phyloP scores from a whole-genome alignment of 2,113 vertebrate genomes.

The Ammospiza nelsoni region DNA sequence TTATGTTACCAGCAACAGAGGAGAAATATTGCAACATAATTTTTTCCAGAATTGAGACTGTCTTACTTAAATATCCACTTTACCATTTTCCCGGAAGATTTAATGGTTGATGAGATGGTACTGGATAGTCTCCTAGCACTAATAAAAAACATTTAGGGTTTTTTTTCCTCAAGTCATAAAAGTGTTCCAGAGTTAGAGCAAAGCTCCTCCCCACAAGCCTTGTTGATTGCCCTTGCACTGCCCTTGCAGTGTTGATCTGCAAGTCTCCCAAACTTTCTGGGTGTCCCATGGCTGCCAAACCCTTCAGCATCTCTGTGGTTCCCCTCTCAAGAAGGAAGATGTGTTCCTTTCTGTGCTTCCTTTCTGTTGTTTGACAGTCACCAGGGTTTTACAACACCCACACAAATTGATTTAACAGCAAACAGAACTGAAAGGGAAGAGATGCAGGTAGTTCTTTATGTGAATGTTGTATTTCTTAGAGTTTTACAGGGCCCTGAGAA shows the following conservation, averaged over 20 bases:
- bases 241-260: not conserved
- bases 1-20: not conserved
- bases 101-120: not conserved
- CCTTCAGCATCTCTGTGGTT: not conserved
- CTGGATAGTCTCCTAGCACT: not conserved
- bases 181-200: not conserved
- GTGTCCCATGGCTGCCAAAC: not conserved
- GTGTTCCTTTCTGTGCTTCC: not conserved
- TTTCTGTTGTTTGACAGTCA: not conserved
- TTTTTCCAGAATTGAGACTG: not conserved
- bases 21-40: not conserved
- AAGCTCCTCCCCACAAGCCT: not conserved
- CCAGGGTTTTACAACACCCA: not conserved
- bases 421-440: not conserved
- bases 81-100: not conserved
- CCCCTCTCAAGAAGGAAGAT: not conserved
- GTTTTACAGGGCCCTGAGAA: not conserved
- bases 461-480: not conserved
- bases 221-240: not conserved
- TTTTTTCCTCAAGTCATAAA: not conserved
- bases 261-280: not conserved
- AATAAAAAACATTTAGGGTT: not conserved
- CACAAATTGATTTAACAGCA: not conserved
- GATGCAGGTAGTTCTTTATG: not conserved
- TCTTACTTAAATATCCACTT: not conserved